Percentiles rank a stretch among this genome's conserved stretches.
Evolutionary conservation across 2,113 vertebrate genomes (phyloP).

Genomic region (Boulengeromyrus knoepffleri): DNA sequence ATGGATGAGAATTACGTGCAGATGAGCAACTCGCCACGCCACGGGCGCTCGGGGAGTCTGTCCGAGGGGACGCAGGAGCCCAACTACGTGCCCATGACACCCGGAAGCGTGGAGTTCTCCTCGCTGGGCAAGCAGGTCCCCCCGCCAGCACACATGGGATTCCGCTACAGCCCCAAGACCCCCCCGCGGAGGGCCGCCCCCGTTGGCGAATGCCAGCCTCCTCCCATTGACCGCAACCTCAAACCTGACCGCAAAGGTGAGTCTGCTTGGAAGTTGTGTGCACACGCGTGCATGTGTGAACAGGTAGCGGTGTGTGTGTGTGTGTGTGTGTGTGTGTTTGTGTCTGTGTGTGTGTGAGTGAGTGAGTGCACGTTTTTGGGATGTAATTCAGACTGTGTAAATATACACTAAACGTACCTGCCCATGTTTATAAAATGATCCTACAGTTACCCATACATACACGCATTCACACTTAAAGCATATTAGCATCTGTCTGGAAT

Average conservation of each 20-base stretch:
- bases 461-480: neutral
- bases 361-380: neutral
- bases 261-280: slow-evolving; percentile 14
- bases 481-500: neutral
- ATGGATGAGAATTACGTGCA: slow-evolving; percentile 95
- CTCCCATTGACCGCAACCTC: slow-evolving; percentile 93
- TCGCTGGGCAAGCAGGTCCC: slow-evolving; percentile 96
- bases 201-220: slow-evolving; percentile 82
- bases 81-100: slow-evolving; percentile 99
- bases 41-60: slow-evolving; percentile 84
- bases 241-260: slow-evolving; percentile 98
- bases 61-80: slow-evolving; percentile 83
- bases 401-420: neutral
- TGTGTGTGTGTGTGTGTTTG: neutral
- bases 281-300: neutral
- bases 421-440: neutral
- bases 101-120: slow-evolving; percentile 89
- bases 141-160: slow-evolving; percentile 96
- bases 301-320: neutral
- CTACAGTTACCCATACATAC: neutral
- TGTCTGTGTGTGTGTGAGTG: neutral
- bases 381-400: neutral
- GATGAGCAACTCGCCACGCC: slow-evolving; percentile 93
- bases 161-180: slow-evolving; percentile 92
- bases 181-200: slow-evolving; percentile 83